These are phyloP conservation scores for Poeciliopsis presidionis DNA, from an alignment of 2,797 vertebrate genomes.

Conservation along the genomic window DNA sequence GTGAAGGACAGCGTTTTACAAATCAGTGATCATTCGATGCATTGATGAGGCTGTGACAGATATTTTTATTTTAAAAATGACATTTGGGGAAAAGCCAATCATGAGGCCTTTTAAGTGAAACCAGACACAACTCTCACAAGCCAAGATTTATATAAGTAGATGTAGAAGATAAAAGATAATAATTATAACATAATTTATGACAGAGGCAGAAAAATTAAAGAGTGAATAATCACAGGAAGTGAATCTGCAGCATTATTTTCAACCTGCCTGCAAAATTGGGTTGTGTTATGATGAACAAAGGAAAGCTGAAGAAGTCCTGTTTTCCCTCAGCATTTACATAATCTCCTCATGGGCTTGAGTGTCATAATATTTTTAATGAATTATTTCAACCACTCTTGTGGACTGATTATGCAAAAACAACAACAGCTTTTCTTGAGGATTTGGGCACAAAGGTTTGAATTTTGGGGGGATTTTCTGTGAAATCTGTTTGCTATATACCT, in stretches of 20 bases:
- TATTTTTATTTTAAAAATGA: constrained; percentile 57
- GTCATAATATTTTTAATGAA: constrained; percentile 3
- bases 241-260: constrained; percentile 6
- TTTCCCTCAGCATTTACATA: constrained; percentile 22
- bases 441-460: neutral
- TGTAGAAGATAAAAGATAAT: constrained; percentile 13
- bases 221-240: constrained; percentile 9
- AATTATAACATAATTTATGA: constrained; percentile 26
- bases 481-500: neutral
- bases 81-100: constrained; percentile 57
- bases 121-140: constrained; percentile 32
- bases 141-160: constrained; percentile 37
- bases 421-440: neutral
- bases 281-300: constrained; percentile 27
- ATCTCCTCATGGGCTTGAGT: neutral
- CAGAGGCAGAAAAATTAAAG: constrained; percentile 18
- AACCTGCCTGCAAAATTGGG: constrained; percentile 12
- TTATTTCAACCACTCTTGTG: neutral
- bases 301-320: constrained; percentile 11
- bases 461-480: neutral
- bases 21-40: constrained; percentile 77
- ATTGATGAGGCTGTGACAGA: constrained; percentile 69
- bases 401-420: neutral
- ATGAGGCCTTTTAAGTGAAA: constrained; percentile 63
- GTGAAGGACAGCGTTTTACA: constrained; percentile 60